Percentiles rank a stretch among this genome's conserved stretches.
phyloP scores from a whole-genome alignment of 2,888 invertebrate species.

The Thymelicus sylvestris region DNA sequence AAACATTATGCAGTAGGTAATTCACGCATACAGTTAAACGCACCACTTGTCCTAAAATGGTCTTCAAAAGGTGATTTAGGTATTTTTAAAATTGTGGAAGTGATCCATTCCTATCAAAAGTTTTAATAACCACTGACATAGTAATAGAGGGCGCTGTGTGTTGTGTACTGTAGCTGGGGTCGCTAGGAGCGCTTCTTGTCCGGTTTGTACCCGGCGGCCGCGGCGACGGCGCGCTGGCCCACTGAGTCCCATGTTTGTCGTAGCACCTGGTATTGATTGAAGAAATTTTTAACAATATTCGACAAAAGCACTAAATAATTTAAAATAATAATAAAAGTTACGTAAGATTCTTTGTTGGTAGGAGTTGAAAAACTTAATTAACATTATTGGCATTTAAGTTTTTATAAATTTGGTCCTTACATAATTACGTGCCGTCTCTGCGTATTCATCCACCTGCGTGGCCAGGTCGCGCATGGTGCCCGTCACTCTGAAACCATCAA shows the following conservation, averaged over 20 bases:
- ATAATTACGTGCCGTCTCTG: conserved; percentile 12
- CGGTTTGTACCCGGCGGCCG: conserved; percentile 24
- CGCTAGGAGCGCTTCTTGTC: conserved; percentile 25
- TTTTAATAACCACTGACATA: too few relatives aligned
- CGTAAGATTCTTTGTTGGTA: too few relatives aligned
- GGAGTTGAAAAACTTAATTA: too few relatives aligned
- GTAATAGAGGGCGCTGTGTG: neutral
- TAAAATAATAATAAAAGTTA: too few relatives aligned
- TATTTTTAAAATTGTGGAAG: too few relatives aligned
- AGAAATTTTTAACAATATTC: neutral
- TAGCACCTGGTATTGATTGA: conserved; percentile 2
- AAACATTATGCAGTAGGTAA: too few relatives aligned
- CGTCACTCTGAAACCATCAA: conserved; percentile 15
- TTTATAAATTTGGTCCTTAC: conserved; percentile 9
- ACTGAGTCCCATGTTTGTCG: conserved; percentile 20
- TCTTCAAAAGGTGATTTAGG: too few relatives aligned
- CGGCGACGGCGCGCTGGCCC: conserved; percentile 23
- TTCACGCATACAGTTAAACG: too few relatives aligned
- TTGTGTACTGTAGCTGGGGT: too few relatives aligned
- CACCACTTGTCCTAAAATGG: too few relatives aligned
- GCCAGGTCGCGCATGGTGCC: conserved; percentile 42
- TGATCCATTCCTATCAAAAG: too few relatives aligned
- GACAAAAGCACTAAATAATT: neutral
- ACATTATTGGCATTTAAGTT: too few relatives aligned
- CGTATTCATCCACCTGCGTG: conserved; percentile 50